Percentiles rank a stretch among this genome's conserved stretches.
Conservation (phyloP, 2,113 vertebrate genomes). For the Tringa solitaria region DNA sequence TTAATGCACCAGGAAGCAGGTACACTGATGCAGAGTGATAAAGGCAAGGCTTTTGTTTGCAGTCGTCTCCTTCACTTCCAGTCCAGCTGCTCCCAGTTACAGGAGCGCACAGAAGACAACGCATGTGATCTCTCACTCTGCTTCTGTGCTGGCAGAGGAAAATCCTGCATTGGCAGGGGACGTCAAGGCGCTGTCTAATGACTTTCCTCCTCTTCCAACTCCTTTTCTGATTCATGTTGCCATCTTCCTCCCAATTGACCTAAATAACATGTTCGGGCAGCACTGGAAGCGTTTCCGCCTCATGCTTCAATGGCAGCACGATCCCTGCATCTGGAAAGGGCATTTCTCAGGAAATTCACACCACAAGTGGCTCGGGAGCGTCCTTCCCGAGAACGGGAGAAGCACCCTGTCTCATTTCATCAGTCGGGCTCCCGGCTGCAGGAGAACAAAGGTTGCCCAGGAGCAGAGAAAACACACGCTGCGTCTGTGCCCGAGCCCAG, state of each 20-base stretch:
- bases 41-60: neutral
- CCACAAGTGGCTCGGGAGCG: neutral
- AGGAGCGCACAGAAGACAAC: neutral
- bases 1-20: neutral
- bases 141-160: neutral
- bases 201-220: slow-evolving; percentile 7
- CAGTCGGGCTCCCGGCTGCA: neutral
- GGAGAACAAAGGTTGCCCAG: slow-evolving; percentile 44
- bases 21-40: neutral
- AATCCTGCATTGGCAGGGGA: neutral
- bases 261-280: slow-evolving; percentile 49
- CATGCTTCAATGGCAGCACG: neutral
- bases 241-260: slow-evolving; percentile 13
- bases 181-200: neutral
- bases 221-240: neutral
- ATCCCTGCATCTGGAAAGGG: neutral
- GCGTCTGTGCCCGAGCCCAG: neutral
- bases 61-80: neutral
- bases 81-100: neutral
- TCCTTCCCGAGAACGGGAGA: neutral
- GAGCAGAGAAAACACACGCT: neutral
- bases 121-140: neutral
- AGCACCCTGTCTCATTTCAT: neutral
- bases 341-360: neutral
- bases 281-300: neutral